These are phyloP conservation scores for Oligia strigilis DNA, from an alignment of 2,888 invertebrate genomes.

Conservation along the genomic window DNA sequence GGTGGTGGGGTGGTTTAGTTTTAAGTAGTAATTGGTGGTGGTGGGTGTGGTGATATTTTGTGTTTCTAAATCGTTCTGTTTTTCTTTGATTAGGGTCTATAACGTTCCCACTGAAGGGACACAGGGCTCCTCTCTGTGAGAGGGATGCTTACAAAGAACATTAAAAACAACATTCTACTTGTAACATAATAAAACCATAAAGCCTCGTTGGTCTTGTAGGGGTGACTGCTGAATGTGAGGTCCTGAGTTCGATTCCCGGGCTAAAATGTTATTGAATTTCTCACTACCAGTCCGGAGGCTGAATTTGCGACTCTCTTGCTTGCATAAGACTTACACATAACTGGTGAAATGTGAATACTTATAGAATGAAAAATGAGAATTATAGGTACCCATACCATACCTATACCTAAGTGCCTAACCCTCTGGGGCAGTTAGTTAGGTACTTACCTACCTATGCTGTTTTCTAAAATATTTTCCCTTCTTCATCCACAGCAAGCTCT, in stretches of 20 bases:
- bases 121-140: neutral
- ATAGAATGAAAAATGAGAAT: too few species aligned
- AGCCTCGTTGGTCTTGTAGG: too few species aligned
- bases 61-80: neutral
- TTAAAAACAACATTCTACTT: too few species aligned
- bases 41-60: neutral
- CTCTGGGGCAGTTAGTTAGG: neutral
- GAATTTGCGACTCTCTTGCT: neutral
- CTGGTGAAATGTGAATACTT: neutral
- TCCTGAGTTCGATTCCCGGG: too few species aligned
- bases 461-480: neutral
- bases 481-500: constrained; percentile 83
- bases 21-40: constrained; percentile 23
- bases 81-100: neutral
- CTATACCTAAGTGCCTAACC: neutral
- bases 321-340: neutral
- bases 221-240: too few species aligned
- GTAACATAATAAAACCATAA: too few species aligned
- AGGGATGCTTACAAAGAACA: too few species aligned
- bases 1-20: constrained; percentile 47
- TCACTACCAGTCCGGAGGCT: too few species aligned
- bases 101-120: neutral
- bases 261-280: too few species aligned
- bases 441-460: neutral
- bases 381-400: too few species aligned